Conservation (phyloP, 2,888 invertebrate genomes). For the Monochamus alternatus region DNA sequence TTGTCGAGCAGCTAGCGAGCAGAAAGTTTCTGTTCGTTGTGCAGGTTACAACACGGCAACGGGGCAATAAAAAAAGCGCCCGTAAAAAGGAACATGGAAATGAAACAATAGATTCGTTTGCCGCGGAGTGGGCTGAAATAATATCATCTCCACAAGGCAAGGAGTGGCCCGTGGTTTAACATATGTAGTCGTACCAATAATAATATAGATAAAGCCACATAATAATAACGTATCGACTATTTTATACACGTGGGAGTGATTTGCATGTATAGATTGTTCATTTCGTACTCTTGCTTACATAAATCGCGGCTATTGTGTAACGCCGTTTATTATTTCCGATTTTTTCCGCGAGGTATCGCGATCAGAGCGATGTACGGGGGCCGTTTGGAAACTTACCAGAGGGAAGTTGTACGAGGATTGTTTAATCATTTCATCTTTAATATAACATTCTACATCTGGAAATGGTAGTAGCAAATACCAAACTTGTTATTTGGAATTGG, state of each 20-base stretch:
- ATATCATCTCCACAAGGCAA: constrained; percentile 66
- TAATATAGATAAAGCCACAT: constrained; percentile 69
- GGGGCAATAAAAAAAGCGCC: constrained; percentile 36
- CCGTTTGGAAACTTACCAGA: neutral
- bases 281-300: constrained; percentile 48
- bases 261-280: constrained; percentile 62
- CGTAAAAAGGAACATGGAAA: constrained; percentile 49
- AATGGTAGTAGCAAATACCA: too few relatives aligned
- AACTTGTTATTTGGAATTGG: too few relatives aligned
- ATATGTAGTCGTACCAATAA: constrained; percentile 68
- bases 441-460: too few relatives aligned
- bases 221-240: constrained; percentile 68
- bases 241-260: constrained; percentile 66
- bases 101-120: constrained; percentile 58
- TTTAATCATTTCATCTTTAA: neutral
- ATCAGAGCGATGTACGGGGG: neutral
- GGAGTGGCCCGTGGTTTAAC: constrained; percentile 65
- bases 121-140: constrained; percentile 65
- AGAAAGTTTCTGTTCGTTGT: constrained; percentile 38
- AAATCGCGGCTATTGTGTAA: constrained; percentile 50
- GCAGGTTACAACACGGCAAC: constrained; percentile 45
- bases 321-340: constrained; percentile 40
- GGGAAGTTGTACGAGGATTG: neutral
- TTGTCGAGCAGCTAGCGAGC: constrained; percentile 39
- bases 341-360: neutral